Percentiles rank a stretch among this genome's conserved stretches.
Conservation (phyloP, 2,797 vertebrate species). For the Silurus lanzhouensis region DNA sequence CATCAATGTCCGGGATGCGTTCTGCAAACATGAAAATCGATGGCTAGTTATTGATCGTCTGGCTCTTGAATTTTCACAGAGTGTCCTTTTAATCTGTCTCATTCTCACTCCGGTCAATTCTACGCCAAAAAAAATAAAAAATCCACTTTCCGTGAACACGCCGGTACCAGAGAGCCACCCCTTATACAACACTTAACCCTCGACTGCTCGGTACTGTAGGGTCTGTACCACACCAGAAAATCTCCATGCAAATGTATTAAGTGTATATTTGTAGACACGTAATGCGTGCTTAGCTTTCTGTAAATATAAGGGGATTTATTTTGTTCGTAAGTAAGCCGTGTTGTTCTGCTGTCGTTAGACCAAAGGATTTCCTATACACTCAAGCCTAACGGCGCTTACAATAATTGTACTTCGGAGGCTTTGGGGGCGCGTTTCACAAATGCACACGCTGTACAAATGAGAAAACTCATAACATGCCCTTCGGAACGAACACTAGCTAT, state of each 20-base stretch:
- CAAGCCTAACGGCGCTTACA: not conserved
- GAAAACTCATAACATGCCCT: conserved; percentile 19
- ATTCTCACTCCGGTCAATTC: not conserved
- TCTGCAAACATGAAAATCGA: not conserved
- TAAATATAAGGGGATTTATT: not conserved
- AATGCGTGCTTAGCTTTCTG: not conserved
- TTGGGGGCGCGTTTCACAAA: not conserved
- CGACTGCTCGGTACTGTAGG: too few relatives aligned
- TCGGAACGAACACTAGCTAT: not conserved
- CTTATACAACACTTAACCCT: not conserved
- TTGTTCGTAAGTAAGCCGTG: not conserved
- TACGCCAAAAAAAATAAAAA: not conserved
- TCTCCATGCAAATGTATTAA: not conserved
- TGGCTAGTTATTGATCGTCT: not conserved
- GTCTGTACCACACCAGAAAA: not conserved
- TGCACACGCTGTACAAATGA: conserved; percentile 4
- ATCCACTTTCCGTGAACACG: not conserved
- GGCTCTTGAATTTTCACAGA: not conserved
- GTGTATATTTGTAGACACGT: not conserved
- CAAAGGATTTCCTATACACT: not conserved
- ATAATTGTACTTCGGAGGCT: conserved; percentile 8
- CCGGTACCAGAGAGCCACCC: not conserved
- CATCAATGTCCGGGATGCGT: not conserved
- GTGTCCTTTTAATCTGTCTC: conserved; percentile 1
- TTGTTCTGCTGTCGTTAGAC: not conserved